phyloP scores from a whole-genome alignment of 2,113 vertebrate genomes.

The Cinclus mexicanus region DNA sequence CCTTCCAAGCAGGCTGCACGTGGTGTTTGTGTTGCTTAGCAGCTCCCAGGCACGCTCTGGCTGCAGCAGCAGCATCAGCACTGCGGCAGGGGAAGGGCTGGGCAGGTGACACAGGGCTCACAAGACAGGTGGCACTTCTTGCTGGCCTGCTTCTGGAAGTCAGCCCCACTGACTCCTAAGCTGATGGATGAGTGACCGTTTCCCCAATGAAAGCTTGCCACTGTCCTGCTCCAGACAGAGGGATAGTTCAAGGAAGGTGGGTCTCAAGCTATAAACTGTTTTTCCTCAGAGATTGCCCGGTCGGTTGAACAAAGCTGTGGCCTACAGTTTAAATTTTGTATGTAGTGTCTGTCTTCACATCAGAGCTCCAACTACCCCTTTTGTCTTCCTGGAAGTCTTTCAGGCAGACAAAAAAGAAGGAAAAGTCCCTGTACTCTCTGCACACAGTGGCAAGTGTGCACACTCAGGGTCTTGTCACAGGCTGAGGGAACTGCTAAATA shows the following conservation, averaged over 20 bases:
- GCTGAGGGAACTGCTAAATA: background rate
- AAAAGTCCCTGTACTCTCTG: background rate
- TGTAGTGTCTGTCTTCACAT: rapidly evolving
- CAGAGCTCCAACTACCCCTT: background rate
- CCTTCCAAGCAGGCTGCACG: background rate
- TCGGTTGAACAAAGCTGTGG: background rate
- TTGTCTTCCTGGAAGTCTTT: background rate
- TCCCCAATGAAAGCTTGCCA: background rate
- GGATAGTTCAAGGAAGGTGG: background rate
- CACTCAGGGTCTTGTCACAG: background rate
- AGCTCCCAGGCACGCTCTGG: rapidly evolving
- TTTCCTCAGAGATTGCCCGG: background rate
- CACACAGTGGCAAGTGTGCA: background rate
- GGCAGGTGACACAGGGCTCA: background rate
- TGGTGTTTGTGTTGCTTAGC: background rate
- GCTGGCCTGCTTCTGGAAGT: background rate
- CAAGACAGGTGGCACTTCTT: background rate
- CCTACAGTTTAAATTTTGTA: background rate
- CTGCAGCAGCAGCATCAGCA: rapidly evolving
- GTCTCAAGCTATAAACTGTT: background rate
- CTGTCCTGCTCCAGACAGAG: background rate
- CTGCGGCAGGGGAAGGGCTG: background rate
- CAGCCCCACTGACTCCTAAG: background rate
- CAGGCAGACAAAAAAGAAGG: background rate
- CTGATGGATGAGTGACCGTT: background rate